phyloP scores from a whole-genome alignment of 2,113 vertebrate genomes.

The Raja brachyura region DNA sequence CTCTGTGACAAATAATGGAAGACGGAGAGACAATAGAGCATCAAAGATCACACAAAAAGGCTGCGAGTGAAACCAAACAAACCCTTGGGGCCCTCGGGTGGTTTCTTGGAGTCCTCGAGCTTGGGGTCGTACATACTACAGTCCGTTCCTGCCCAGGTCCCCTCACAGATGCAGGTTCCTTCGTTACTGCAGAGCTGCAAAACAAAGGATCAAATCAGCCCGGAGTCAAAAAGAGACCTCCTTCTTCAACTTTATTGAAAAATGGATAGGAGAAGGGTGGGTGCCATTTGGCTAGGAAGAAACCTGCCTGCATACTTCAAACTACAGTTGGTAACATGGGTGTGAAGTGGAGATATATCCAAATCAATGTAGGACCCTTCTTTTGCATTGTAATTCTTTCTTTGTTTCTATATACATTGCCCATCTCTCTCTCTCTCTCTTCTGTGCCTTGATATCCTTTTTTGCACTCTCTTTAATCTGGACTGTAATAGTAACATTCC shows the following conservation, averaged over 20 bases:
- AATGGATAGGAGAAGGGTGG: background rate
- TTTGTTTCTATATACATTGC: background rate
- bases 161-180: constrained; percentile 90
- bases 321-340: background rate
- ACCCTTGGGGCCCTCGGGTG: constrained; percentile 89
- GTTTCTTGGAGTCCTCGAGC: constrained; percentile 63
- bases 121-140: constrained; percentile 92
- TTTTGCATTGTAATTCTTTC: background rate
- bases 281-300: background rate
- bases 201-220: constrained; percentile 36
- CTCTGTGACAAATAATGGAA: background rate
- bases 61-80: constrained; percentile 67
- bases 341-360: background rate
- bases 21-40: background rate
- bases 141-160: constrained; percentile 93
- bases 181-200: constrained; percentile 92
- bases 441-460: too few species aligned
- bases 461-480: too few species aligned
- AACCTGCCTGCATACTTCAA: background rate
- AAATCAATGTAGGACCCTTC: background rate
- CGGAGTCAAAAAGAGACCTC: constrained; percentile 7
- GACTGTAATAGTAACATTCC: too few species aligned
- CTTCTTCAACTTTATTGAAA: background rate
- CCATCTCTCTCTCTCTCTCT: background rate
- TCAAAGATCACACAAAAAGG: constrained; percentile 25